Percentiles rank a stretch among this genome's conserved stretches.
phyloP scores from a whole-genome alignment of 2,888 invertebrate species.

The Xestia xanthographa region DNA sequence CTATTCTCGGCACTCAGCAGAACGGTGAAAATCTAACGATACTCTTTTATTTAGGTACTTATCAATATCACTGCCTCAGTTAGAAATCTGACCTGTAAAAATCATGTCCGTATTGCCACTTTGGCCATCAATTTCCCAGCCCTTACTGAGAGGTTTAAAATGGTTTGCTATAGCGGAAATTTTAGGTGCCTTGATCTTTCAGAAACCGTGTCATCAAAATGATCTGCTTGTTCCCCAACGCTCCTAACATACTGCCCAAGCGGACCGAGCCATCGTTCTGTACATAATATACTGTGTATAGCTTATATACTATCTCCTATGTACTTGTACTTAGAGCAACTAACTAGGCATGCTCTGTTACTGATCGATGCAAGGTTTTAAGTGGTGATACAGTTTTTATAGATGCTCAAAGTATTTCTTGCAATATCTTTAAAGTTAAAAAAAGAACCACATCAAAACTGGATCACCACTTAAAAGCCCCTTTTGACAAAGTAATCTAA shows the following conservation, averaged over 20 bases:
- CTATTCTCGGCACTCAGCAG: background rate
- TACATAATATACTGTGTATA: slow-evolving; percentile 65
- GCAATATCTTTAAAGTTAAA: background rate
- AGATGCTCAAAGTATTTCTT: background rate
- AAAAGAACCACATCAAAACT: no score
- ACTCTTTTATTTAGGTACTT: background rate
- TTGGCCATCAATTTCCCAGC: no score
- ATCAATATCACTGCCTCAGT: no score
- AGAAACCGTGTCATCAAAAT: background rate
- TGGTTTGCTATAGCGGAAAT: background rate
- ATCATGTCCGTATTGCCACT: background rate
- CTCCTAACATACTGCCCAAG: slow-evolving; percentile 58
- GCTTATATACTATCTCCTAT: slow-evolving; percentile 42
- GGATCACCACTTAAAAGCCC: slow-evolving; percentile 7
- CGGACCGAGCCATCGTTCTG: slow-evolving; percentile 72
- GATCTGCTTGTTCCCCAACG: slow-evolving; percentile 41
- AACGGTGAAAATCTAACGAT: background rate
- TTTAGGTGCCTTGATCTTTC: background rate
- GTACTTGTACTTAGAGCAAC: slow-evolving; percentile 37
- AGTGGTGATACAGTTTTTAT: slow-evolving; percentile 44
- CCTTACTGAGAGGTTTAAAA: no score
- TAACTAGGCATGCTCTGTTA: slow-evolving; percentile 64
- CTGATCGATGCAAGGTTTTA: slow-evolving; percentile 3
- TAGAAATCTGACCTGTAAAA: no score
- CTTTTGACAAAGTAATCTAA: slow-evolving; percentile 44